Percentiles rank a stretch among this genome's conserved stretches.
These are phyloP conservation scores for Charadrius vociferus DNA, from an alignment of 2,113 vertebrate species.

Conservation along the genomic window DNA sequence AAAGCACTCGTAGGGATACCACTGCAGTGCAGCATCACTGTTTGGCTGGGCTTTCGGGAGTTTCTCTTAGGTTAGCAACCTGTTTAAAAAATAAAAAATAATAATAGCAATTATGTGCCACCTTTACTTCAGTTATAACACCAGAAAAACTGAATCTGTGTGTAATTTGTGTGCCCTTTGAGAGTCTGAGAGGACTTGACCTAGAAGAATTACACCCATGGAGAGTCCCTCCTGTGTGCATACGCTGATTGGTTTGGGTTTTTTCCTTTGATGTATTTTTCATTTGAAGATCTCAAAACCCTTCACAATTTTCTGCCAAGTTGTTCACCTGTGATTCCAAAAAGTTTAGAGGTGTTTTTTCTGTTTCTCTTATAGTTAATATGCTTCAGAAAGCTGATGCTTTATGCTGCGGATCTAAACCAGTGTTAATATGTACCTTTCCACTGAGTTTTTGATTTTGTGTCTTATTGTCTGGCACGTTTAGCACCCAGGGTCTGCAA, in stretches of 20 bases:
- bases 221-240: not conserved
- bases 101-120: not conserved
- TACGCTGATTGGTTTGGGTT: fast-evolving
- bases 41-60: not conserved
- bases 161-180: not conserved
- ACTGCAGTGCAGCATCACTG: not conserved
- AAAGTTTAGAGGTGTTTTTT: not conserved
- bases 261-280: not conserved
- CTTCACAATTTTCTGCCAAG: not conserved
- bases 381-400: not conserved
- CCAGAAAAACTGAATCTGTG: not conserved
- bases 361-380: not conserved
- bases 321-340: not conserved
- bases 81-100: not conserved
- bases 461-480: not conserved
- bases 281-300: not conserved
- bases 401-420: not conserved
- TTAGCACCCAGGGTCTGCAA: not conserved
- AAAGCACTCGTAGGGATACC: fast-evolving
- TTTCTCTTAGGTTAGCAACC: not conserved
- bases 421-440: too few species aligned
- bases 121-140: not conserved
- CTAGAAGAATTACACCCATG: not conserved
- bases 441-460: not conserved
- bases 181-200: not conserved